These are phyloP conservation scores for Invenusta paracnida DNA, from an alignment of 2,888 invertebrate species.

Conservation along the genomic window DNA sequence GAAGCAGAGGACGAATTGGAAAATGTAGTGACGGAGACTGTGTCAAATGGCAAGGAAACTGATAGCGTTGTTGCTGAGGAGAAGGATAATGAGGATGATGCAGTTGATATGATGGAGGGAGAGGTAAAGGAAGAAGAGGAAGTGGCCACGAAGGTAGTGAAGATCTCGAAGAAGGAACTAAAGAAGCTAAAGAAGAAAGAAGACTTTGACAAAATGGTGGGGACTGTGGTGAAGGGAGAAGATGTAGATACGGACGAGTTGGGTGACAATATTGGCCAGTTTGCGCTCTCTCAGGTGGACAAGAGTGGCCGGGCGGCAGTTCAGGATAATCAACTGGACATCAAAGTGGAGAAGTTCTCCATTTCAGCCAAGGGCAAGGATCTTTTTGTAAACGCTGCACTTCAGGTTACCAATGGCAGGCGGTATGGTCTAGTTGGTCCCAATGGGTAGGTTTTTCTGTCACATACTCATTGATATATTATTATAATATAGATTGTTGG, in stretches of 20 bases:
- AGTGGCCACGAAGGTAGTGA: background rate
- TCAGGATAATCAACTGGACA: conserved; percentile 29
- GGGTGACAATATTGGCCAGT: conserved; percentile 68
- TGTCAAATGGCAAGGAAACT: conserved; percentile 3
- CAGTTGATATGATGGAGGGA: conserved; percentile 44
- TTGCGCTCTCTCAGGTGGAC: conserved; percentile 82
- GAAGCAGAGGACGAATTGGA: conserved; percentile 36
- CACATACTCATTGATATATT: background rate
- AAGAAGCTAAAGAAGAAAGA: conserved; percentile 58
- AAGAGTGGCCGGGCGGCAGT: conserved; percentile 50
- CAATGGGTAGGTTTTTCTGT: conserved; percentile 72
- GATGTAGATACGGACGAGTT: background rate
- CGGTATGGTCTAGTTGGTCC: conserved; percentile 96
- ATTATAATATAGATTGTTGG: background rate
- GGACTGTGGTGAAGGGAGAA: background rate
- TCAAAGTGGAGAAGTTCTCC: conserved; percentile 79
- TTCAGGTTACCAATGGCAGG: conserved; percentile 84
- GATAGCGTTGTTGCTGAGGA: background rate
- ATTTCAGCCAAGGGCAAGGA: conserved; percentile 95
- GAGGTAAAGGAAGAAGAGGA: conserved; percentile 26
- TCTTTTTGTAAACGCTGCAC: conserved; percentile 86
- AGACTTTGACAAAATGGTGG: conserved; percentile 16
- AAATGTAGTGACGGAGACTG: conserved; percentile 37
- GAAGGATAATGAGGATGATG: background rate
- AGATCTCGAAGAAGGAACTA: conserved; percentile 51